phyloP scores from a whole-genome alignment of 2,113 vertebrate genomes.

The Myrmecobius fasciatus region DNA sequence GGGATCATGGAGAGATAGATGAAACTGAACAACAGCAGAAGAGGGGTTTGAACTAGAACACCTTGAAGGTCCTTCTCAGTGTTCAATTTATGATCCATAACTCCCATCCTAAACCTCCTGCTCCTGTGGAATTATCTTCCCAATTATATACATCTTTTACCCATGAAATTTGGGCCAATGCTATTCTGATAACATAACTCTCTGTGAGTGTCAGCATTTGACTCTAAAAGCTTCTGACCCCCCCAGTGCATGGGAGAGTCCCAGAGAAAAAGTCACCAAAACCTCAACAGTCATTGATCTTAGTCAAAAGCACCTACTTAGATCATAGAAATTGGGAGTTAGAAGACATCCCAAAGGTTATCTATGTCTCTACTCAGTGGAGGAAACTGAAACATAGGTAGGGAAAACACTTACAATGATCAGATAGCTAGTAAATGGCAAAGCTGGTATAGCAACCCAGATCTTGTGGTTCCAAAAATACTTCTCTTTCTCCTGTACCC shows the following conservation, averaged over 20 bases:
- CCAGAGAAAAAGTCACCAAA: neutral
- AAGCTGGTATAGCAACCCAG: neutral
- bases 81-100: neutral
- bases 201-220: neutral
- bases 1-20: neutral
- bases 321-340: neutral
- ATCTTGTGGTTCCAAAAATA: neutral
- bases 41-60: neutral
- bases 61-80: neutral
- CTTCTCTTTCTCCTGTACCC: neutral
- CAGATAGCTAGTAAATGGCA: neutral
- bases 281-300: neutral
- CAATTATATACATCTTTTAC: neutral
- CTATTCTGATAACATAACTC: neutral
- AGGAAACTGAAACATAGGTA: neutral
- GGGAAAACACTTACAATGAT: neutral
- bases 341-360: neutral
- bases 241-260: neutral
- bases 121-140: neutral
- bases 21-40: neutral
- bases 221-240: neutral
- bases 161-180: neutral
- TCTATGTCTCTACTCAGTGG: neutral
- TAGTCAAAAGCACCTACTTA: neutral
- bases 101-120: constrained; percentile 9